Percentiles rank a stretch among this genome's conserved stretches.
Conservation (phyloP, 2,113 vertebrate genomes). For the Hemibates koningsi region DNA sequence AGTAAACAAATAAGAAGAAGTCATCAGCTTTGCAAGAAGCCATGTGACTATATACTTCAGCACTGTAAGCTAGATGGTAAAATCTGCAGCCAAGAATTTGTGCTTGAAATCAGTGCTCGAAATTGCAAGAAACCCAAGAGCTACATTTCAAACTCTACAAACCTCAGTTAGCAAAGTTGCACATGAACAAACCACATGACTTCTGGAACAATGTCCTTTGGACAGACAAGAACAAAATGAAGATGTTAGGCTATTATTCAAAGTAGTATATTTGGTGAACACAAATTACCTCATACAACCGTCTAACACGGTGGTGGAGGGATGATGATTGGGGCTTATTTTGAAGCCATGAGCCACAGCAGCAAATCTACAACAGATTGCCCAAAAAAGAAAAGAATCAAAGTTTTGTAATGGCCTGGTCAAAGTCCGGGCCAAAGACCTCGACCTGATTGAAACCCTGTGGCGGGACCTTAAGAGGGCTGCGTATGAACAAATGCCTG, state of each 20-base stretch:
- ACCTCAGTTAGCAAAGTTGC: background rate
- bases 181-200: background rate
- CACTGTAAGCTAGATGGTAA: background rate
- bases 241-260: background rate
- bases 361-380: background rate
- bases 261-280: background rate
- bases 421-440: background rate
- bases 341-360: background rate
- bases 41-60: background rate
- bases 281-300: background rate
- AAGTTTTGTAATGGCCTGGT: background rate
- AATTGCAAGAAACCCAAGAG: background rate
- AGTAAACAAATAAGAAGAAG: background rate
- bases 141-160: background rate
- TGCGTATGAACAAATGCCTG: background rate
- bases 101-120: background rate
- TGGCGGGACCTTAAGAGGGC: background rate
- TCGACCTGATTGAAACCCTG: background rate
- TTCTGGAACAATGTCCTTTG: background rate
- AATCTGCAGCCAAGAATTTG: background rate
- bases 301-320: background rate
- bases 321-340: background rate
- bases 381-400: background rate
- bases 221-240: background rate
- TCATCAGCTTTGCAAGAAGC: background rate